phyloP scores from a whole-genome alignment of 2,888 invertebrate genomes.

The Mythimna ferrago region DNA sequence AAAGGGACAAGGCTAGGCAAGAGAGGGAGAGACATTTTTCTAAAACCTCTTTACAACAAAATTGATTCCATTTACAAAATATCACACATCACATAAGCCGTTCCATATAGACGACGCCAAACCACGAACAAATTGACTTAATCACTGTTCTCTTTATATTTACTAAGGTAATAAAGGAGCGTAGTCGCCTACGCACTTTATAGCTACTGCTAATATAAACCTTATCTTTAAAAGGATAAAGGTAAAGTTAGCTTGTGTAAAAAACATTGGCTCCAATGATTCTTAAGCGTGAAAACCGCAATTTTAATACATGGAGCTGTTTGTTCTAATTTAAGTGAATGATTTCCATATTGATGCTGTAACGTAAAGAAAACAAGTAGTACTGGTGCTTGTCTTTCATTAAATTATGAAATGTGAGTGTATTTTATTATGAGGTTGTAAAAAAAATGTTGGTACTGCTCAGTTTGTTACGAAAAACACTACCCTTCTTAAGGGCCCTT shows the following conservation, averaged over 20 bases:
- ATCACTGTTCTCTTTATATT: constrained; percentile 49
- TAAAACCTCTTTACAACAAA: background rate
- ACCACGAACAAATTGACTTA: constrained; percentile 52
- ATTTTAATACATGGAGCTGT: constrained; percentile 29
- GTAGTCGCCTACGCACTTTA: constrained; percentile 23
- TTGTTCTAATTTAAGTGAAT: constrained; percentile 29
- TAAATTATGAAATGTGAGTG: background rate
- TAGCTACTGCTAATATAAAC: constrained; percentile 7
- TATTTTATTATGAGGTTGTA: background rate
- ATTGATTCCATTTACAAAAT: background rate
- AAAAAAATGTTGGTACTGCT: background rate
- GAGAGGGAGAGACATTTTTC: background rate
- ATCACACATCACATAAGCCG: constrained; percentile 11
- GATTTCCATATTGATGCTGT: constrained; percentile 9
- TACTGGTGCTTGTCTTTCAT: background rate
- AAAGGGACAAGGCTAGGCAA: too few species aligned
- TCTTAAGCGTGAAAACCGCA: constrained; percentile 16
- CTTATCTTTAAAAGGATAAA: background rate
- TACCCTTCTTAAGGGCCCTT: too few species aligned
- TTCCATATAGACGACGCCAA: constrained; percentile 15
- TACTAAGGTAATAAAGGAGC: constrained; percentile 38
- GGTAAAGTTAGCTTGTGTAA: constrained; percentile 4
- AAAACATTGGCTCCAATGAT: background rate
- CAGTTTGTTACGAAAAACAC: too few species aligned
- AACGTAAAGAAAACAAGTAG: constrained; percentile 36